phyloP scores from a whole-genome alignment of 2,113 vertebrate species.

The Oncorhynchus tshawytscha region DNA sequence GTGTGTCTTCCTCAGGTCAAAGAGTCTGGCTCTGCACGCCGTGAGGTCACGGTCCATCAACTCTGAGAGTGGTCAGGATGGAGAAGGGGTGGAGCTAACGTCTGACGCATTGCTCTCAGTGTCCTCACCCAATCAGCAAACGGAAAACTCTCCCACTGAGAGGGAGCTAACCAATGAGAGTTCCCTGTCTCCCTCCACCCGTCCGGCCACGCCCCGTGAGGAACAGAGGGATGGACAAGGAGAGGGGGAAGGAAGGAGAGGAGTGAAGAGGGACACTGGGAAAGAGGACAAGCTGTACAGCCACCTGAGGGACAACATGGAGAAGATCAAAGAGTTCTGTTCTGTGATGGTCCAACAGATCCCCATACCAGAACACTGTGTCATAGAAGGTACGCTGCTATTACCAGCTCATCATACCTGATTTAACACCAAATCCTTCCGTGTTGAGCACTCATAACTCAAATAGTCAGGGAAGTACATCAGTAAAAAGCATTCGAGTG shows the following conservation, averaged over 20 bases:
- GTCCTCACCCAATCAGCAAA: slow-evolving; percentile 56
- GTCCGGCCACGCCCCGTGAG: neutral
- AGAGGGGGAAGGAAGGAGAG: slow-evolving; percentile 38
- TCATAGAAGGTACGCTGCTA: slow-evolving; percentile 84
- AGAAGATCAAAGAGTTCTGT: slow-evolving; percentile 80
- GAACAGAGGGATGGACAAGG: slow-evolving; percentile 35
- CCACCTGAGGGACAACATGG: slow-evolving; percentile 86
- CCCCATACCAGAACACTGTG: slow-evolving; percentile 86
- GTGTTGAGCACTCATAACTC: too few relatives aligned
- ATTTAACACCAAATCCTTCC: too few relatives aligned
- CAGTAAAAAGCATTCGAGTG: too few relatives aligned
- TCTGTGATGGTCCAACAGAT: slow-evolving; percentile 79
- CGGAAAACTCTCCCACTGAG: slow-evolving; percentile 22
- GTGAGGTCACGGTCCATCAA: slow-evolving; percentile 67
- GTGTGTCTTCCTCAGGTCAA: slow-evolving; percentile 74
- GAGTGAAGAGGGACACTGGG: slow-evolving; percentile 39
- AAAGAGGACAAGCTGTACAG: slow-evolving; percentile 81
- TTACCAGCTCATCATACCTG: neutral
- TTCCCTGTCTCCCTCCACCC: neutral
- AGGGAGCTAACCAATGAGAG: slow-evolving; percentile 32
- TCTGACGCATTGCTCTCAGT: slow-evolving; percentile 69
- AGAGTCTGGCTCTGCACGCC: slow-evolving; percentile 83
- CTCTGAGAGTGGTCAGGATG: slow-evolving; percentile 68
- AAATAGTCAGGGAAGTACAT: too few relatives aligned
- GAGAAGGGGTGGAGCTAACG: slow-evolving; percentile 58